Base-by-base conservation (phyloP, 2,113 vertebrate genomes). In the Podarcis muralis region DNA sequence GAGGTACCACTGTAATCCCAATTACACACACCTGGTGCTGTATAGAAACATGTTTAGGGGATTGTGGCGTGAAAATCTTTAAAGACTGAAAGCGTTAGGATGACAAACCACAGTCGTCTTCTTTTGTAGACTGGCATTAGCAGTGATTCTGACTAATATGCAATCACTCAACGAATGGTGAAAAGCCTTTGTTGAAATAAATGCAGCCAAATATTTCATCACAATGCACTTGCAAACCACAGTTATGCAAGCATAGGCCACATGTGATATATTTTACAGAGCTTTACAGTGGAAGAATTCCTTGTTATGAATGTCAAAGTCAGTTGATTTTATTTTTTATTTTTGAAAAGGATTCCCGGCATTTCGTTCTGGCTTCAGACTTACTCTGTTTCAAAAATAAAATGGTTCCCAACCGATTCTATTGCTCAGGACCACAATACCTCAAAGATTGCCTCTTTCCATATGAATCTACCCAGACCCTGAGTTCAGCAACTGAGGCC, bases 151-250 rank as follows among this genome's bases (percentile, higher is more conserved):
- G 72, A 30, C 0, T 18, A 85, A 37, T 43, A 74, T 8, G 43
- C 79, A 2, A 2, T 16, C 6, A 79, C 20, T 7, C 43, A 20
- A 25, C 35, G 22, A 77, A 88, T 30, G 74, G 7, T 5, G 20
- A 74, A 35, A 22, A 88, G 18, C 25, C 71, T 16, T 37, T 3
- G 6, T 53, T 59, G 32, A 40, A 84, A 79, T 81, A 20, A 20
- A 37, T 85, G 62, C 75, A 86, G 68, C 83, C 79, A 91, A 83
- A 81, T 88, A 62, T 83, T 92, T 93, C 40, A 79, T 92, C 75
- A 77, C 84, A 85, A 76, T 81, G 25, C 68, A 43, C 84, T 53
- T 92, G 65, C 59, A 66, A 87, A 22, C 6, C 1, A 80, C 48
- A 87, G 4, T 68, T 85, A 81, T 71, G 3, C 1, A 71, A 88